Conservation (phyloP, 2,797 vertebrate species). For the Morus bassanus region DNA sequence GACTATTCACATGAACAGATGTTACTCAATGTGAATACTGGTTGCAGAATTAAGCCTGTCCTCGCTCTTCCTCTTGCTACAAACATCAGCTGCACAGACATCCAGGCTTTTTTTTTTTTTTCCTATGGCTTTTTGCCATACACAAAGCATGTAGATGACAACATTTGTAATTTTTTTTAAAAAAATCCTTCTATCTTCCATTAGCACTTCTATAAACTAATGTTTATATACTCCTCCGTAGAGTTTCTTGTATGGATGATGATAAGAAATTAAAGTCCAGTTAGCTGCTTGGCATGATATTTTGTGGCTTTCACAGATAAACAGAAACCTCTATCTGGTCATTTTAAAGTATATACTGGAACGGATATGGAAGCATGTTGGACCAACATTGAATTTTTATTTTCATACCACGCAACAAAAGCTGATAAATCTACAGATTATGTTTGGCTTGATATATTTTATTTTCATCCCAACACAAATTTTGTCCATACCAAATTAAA, state of each 20-base stretch:
- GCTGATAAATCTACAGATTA: background rate
- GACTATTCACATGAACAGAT: slow-evolving; percentile 62
- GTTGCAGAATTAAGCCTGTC: slow-evolving; percentile 46
- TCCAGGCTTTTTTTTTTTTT: background rate
- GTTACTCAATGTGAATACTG: slow-evolving; percentile 44
- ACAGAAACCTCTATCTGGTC: background rate
- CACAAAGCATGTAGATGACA: background rate
- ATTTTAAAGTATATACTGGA: background rate
- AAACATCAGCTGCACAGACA: slow-evolving; percentile 60
- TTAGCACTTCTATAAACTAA: background rate
- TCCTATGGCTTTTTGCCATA: background rate
- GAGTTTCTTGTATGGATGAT: background rate
- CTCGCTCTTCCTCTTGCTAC: slow-evolving; percentile 51
- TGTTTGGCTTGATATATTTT: background rate
- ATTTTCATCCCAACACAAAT: background rate
- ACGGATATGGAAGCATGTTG: background rate
- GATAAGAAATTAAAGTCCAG: background rate
- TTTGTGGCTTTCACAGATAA: background rate
- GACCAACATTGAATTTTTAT: background rate
- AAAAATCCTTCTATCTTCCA: background rate
- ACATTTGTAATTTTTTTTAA: background rate
- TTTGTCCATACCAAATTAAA: background rate
- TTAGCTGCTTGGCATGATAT: background rate
- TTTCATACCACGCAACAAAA: background rate
- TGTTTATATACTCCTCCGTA: background rate